Conservation (phyloP, 2,113 vertebrate genomes). For the Ptychochromis oligacanthus region DNA sequence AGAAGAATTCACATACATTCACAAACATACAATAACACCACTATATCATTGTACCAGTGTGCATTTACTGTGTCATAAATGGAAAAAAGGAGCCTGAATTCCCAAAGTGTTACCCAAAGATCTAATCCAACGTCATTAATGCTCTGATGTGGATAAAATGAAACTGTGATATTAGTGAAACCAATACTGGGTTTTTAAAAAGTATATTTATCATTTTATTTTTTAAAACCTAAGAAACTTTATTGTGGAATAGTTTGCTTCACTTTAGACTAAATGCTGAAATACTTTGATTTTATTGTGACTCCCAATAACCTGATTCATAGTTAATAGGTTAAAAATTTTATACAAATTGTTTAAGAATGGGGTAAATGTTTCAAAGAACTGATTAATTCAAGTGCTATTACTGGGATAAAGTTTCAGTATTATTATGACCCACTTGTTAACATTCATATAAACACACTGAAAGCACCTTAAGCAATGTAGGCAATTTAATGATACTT, state of each 20-base stretch:
- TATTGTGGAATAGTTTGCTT: too few relatives aligned
- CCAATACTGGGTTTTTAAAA: not conserved
- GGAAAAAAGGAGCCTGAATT: not conserved
- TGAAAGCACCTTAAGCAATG: too few relatives aligned
- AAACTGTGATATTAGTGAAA: too few relatives aligned
- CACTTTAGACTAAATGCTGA: too few relatives aligned
- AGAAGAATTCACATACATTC: not conserved
- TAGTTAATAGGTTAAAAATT: too few relatives aligned
- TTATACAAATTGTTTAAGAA: not conserved
- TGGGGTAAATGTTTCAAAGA: fast-evolving
- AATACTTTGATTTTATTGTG: too few relatives aligned
- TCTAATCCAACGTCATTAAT: not conserved
- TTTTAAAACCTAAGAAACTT: too few relatives aligned
- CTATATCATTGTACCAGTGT: not conserved
- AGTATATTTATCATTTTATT: too few relatives aligned
- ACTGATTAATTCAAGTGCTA: not conserved
- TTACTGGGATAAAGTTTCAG: not conserved
- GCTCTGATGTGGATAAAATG: too few relatives aligned
- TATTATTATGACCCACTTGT: not conserved
- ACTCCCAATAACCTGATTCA: not conserved
- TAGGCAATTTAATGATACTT: not conserved
- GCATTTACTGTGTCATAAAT: not conserved
- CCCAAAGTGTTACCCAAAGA: not conserved
- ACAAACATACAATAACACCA: not conserved
- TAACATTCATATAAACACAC: not conserved